A percentile compares a stretch with the other conserved stretches of the same genome.
phyloP scores from a whole-genome alignment of 2,888 invertebrate species.

The Ennomos fuscantarius region DNA sequence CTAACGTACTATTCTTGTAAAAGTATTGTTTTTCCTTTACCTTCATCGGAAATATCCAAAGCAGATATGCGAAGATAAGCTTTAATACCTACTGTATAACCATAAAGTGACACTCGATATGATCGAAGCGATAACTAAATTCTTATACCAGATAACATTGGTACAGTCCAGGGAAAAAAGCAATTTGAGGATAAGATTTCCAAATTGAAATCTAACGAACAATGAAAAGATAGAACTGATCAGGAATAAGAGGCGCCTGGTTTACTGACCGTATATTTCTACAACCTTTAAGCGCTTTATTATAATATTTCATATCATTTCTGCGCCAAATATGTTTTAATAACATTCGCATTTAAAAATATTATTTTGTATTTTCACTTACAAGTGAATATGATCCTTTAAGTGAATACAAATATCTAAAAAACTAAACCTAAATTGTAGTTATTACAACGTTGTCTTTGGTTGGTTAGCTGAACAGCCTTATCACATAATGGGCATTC shows the following conservation, averaged over 20 bases:
- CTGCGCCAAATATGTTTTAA: too few relatives aligned
- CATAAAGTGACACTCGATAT: slow-evolving; percentile 2
- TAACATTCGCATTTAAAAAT: slow-evolving; percentile 24
- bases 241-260: slow-evolving; percentile 18
- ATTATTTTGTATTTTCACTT: too few relatives aligned
- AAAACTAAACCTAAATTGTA: too few relatives aligned
- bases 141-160: slow-evolving; percentile 20
- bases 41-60: slow-evolving; percentile 1
- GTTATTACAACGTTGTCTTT: too few relatives aligned
- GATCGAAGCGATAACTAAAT: slow-evolving; percentile 14
- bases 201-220: slow-evolving; percentile 34
- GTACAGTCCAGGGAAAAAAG: slow-evolving; percentile 21
- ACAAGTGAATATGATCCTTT: too few relatives aligned
- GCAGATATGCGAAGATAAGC: slow-evolving; percentile 3
- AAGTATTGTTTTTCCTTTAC: too few relatives aligned
- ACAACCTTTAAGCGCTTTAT: too few relatives aligned
- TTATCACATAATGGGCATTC: slow-evolving; percentile 6
- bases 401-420: too few relatives aligned
- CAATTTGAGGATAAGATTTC: slow-evolving; percentile 37
- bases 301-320: too few relatives aligned
- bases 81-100: not conserved
- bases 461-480: not conserved
- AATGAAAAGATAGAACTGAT: slow-evolving; percentile 32
- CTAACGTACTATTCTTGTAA: too few relatives aligned
- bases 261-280: slow-evolving; percentile 41